phyloP scores from a whole-genome alignment of 2,797 vertebrate genomes.

The Fistularia tabacaria region DNA sequence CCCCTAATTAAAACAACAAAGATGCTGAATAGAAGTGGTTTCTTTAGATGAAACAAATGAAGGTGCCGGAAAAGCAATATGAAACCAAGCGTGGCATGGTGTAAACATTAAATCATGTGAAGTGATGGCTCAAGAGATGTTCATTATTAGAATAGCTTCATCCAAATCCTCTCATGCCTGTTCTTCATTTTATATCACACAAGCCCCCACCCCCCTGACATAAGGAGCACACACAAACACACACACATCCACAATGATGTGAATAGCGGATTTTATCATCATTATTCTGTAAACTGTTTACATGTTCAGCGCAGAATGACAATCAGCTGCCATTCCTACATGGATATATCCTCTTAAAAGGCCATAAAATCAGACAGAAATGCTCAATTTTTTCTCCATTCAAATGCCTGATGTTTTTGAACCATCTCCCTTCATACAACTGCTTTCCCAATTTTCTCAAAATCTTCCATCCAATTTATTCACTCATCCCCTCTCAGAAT shows the following conservation, averaged over 20 bases:
- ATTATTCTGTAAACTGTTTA: constrained; percentile 59
- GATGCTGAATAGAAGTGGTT: constrained; percentile 75
- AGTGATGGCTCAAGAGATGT: constrained; percentile 72
- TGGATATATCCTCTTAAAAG: constrained; percentile 58
- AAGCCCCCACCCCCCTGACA: constrained; percentile 14
- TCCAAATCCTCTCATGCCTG: constrained; percentile 58
- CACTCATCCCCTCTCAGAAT: constrained; percentile 35
- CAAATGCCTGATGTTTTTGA: constrained; percentile 51
- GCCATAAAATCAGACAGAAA: constrained; percentile 58
- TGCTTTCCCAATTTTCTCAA: constrained; percentile 60
- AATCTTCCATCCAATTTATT: constrained; percentile 58
- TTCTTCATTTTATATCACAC: constrained; percentile 56
- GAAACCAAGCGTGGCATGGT: constrained; percentile 68
- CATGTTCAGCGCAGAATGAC: constrained; percentile 32
- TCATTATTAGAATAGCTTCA: constrained; percentile 75
- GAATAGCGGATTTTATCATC: constrained; percentile 58
- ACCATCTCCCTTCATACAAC: constrained; percentile 46
- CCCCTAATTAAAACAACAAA: constrained; percentile 83
- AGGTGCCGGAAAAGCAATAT: constrained; percentile 67
- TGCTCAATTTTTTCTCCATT: constrained; percentile 26
- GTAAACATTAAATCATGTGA: constrained; percentile 78
- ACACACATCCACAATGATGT: constrained; percentile 26
- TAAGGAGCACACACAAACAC: neutral
- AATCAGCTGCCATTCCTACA: constrained; percentile 39
- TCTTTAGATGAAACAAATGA: constrained; percentile 77